Conservation (phyloP, 2,113 vertebrate genomes). For the Melanocharis versteri region DNA sequence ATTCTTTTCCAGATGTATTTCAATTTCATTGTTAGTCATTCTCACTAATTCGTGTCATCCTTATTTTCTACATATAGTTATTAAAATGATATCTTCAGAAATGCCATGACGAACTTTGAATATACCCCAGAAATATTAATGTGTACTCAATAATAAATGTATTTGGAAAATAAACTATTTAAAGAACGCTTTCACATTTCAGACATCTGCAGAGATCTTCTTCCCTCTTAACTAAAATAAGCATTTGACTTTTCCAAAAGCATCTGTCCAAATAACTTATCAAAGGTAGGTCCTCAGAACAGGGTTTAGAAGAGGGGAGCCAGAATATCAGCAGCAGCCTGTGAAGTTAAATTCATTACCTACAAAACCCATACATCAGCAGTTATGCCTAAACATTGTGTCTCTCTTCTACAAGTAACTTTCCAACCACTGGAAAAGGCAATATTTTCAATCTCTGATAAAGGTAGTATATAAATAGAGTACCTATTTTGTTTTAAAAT, state of each 20-base stretch:
- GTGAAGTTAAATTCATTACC: background rate
- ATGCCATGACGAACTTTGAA: background rate
- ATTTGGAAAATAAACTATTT: background rate
- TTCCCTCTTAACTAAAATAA: background rate
- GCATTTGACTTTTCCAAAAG: background rate
- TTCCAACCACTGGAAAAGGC: background rate
- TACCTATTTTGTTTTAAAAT: background rate
- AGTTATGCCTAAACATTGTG: background rate
- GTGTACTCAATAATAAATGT: background rate
- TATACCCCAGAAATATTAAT: background rate
- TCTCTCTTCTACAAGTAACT: background rate
- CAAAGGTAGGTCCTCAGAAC: background rate
- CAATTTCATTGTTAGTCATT: background rate
- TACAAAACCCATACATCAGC: background rate
- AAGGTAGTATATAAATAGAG: background rate
- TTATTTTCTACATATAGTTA: background rate
- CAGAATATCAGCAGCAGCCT: background rate
- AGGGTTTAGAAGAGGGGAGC: background rate
- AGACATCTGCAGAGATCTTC: background rate
- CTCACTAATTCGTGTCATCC: background rate
- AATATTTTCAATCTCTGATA: background rate
- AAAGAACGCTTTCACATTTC: background rate
- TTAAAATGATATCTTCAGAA: background rate
- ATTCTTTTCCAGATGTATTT: background rate
- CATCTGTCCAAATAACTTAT: background rate